A percentile compares a stretch with the other conserved stretches of the same genome.
Conservation (phyloP, 2,113 vertebrate species). For the Argyrosomus japonicus region DNA sequence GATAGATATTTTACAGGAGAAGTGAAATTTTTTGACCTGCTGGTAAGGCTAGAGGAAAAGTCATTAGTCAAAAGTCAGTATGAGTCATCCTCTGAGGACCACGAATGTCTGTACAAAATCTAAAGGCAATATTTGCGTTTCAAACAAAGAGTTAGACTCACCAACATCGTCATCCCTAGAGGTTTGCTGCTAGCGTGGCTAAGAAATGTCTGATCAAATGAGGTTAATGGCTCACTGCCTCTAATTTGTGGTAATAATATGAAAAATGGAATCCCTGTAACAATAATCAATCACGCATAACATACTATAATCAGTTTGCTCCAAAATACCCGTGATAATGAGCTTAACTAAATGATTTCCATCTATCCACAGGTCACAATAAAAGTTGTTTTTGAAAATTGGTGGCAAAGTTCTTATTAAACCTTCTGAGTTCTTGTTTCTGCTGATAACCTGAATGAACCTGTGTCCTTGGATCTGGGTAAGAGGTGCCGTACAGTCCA, state of each 20-base stretch:
- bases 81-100: too few relatives aligned
- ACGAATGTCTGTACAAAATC: too few relatives aligned
- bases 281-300: slow-evolving; percentile 20
- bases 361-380: background rate
- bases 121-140: background rate
- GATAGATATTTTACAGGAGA: background rate
- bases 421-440: slow-evolving; percentile 1
- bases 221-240: background rate
- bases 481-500: slow-evolving; percentile 22
- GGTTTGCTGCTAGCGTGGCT: too few relatives aligned
- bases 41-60: background rate
- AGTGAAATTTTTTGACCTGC: background rate
- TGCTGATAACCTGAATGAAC: background rate
- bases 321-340: slow-evolving; percentile 5
- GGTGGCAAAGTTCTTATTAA: background rate
- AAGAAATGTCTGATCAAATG: background rate
- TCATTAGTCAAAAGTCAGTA: background rate
- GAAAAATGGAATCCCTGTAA: slow-evolving; percentile 10
- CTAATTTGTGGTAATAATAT: background rate
- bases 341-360: slow-evolving; percentile 38
- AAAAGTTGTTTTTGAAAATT: background rate
- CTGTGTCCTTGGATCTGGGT: slow-evolving; percentile 50
- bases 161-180: background rate
- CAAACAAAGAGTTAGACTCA: background rate
- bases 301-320: slow-evolving; percentile 31